Conservation (phyloP, 2,888 invertebrate species). For the Trissonchulus sp. region DNA sequence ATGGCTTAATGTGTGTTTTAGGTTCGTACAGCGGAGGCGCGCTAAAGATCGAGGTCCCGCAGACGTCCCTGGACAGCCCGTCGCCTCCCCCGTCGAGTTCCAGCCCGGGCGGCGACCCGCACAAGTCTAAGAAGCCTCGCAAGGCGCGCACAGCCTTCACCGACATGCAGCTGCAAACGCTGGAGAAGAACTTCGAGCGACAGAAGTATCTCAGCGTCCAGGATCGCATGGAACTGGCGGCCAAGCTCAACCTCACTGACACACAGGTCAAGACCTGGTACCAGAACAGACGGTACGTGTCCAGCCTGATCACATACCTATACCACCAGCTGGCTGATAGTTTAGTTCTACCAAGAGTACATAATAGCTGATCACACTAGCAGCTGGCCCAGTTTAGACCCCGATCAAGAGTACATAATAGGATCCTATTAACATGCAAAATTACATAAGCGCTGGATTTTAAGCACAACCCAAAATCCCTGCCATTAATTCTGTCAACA, state of each 20-base stretch:
- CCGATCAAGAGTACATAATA: too few species aligned
- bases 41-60: neutral
- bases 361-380: too few species aligned
- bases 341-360: too few species aligned
- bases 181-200: slow-evolving; percentile 92
- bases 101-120: slow-evolving; percentile 1
- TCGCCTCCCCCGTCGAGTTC: slow-evolving; percentile 11
- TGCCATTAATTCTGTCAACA: too few species aligned
- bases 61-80: slow-evolving; percentile 9
- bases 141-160: slow-evolving; percentile 68
- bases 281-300: slow-evolving; percentile 79
- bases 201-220: slow-evolving; percentile 95
- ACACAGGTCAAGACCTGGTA: slow-evolving; percentile 99
- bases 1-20: too few species aligned
- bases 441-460: too few species aligned
- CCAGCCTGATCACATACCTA: too few species aligned
- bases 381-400: too few species aligned
- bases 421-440: too few species aligned
- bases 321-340: too few species aligned
- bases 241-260: slow-evolving; percentile 76
- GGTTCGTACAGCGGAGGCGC: too few species aligned
- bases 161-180: slow-evolving; percentile 80
- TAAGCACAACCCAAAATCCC: too few species aligned
- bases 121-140: slow-evolving; percentile 32
- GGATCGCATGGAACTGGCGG: slow-evolving; percentile 91